Conservation (phyloP, 2,888 invertebrate genomes). For the Acronicta aceris region DNA sequence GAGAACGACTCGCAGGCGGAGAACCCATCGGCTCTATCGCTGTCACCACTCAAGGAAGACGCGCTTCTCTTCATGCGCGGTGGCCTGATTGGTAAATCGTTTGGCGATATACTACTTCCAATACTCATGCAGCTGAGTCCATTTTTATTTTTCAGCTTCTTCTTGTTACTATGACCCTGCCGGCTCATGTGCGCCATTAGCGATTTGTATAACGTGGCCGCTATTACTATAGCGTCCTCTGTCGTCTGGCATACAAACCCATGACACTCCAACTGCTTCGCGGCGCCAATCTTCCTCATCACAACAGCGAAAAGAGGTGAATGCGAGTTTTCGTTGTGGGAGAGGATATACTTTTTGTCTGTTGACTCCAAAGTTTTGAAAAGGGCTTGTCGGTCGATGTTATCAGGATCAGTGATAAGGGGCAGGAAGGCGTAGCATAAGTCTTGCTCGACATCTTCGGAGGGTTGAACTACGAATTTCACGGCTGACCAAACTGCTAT, state of each 20-base stretch:
- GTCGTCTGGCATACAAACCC: conserved; percentile 96
- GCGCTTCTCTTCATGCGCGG: conserved; percentile 93
- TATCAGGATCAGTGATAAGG: conserved; percentile 94
- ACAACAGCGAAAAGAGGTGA: conserved; percentile 97
- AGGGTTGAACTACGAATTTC: conserved; percentile 93
- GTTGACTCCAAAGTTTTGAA: conserved; percentile 88
- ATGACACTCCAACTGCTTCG: conserved; percentile 96
- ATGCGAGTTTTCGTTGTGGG: conserved; percentile 91
- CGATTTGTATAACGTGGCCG: conserved; percentile 96
- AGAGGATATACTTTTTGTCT: conserved; percentile 89
- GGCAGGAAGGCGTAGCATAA: conserved; percentile 94
- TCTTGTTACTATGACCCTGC: conserved; percentile 85
- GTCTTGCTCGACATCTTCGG: conserved; percentile 87
- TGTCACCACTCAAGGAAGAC: conserved; percentile 90
- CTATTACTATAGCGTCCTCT: conserved; percentile 97
- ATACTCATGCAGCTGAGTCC: conserved; percentile 94
- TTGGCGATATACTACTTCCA: conserved; percentile 89
- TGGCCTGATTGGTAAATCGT: conserved; percentile 91
- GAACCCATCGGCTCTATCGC: conserved; percentile 88
- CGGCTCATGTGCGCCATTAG: conserved; percentile 94
- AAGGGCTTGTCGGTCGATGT: conserved; percentile 92
- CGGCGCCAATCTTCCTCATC: conserved; percentile 94
- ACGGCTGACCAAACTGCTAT: conserved; percentile 98
- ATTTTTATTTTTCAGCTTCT: conserved; percentile 91
- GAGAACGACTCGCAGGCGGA: conserved; percentile 83